Conservation (phyloP, 2,888 invertebrate genomes). For the Pantelozetes paolii region DNA sequence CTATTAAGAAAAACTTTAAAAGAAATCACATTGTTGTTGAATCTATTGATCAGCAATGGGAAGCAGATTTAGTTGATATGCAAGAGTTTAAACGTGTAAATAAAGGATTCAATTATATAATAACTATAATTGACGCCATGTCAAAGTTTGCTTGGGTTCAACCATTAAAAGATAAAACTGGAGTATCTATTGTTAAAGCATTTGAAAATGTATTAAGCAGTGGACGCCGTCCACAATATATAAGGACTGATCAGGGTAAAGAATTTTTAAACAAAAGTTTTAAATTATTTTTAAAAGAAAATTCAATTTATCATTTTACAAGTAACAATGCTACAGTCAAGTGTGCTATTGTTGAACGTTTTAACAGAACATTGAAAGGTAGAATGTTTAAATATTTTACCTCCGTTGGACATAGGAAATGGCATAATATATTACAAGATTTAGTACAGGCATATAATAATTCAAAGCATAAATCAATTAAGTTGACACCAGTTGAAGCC, state of each 20-base stretch:
- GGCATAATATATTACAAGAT: background rate
- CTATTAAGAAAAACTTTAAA: background rate
- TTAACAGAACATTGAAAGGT: slow-evolving; percentile 49
- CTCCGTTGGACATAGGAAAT: slow-evolving; percentile 23
- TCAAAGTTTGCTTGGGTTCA: slow-evolving; percentile 47
- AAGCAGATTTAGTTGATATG: slow-evolving; percentile 47
- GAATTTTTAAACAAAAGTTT: slow-evolving; percentile 26
- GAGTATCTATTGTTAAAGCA: background rate
- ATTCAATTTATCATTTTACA: slow-evolving; percentile 44
- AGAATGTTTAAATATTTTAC: slow-evolving; percentile 49
- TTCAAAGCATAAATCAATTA: background rate
- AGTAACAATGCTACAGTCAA: slow-evolving; percentile 43
- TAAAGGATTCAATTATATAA: slow-evolving; percentile 46
- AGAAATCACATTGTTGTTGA: slow-evolving; percentile 42
- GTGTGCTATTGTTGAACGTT: slow-evolving; percentile 49
- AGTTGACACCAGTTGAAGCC: background rate
- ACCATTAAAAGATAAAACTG: slow-evolving; percentile 47
- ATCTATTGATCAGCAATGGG: slow-evolving; percentile 47
- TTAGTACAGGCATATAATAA: background rate
- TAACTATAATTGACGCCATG: slow-evolving; percentile 48
- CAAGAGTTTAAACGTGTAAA: slow-evolving; percentile 43
- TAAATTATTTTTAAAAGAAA: slow-evolving; percentile 40
- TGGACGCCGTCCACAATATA: background rate
- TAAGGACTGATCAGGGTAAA: slow-evolving; percentile 32
- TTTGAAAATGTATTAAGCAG: slow-evolving; percentile 37